Percentiles rank a stretch among this genome's conserved stretches.
Conservation (phyloP, 2,888 invertebrate genomes). For the Harpagoxenus sublaevis region DNA sequence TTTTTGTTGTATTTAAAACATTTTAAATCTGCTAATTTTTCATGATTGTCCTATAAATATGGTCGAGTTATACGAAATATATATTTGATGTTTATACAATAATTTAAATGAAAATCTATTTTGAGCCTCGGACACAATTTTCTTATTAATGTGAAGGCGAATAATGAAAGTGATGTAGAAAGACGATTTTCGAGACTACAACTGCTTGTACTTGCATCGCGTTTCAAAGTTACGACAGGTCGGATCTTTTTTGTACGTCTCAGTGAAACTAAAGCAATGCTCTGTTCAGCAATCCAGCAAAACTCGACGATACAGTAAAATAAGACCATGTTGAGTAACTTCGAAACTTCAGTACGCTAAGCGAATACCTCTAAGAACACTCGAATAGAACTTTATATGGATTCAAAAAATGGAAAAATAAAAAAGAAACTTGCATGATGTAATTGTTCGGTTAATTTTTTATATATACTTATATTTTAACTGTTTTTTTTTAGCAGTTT, state of each 20-base stretch:
- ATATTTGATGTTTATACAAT: not conserved
- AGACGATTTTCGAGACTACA: conserved; percentile 15
- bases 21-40: not conserved
- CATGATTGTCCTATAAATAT: not conserved
- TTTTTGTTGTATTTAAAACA: not conserved
- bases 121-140: not conserved
- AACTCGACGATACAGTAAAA: conserved; percentile 43
- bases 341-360: conserved; percentile 35
- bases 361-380: conserved; percentile 24
- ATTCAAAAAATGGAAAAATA: not conserved
- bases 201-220: not conserved
- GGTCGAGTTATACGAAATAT: not conserved
- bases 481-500: not conserved
- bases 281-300: conserved; percentile 23
- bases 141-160: not conserved
- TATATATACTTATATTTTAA: not conserved
- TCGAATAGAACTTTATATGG: conserved; percentile 51
- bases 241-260: conserved; percentile 31
- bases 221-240: conserved; percentile 41
- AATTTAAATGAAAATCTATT: not conserved
- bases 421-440: not conserved
- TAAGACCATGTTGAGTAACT: conserved; percentile 58
- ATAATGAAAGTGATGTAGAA: not conserved
- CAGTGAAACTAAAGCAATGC: conserved; percentile 24
- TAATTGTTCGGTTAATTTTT: not conserved